Evolutionary conservation across 2,113 vertebrate species (phyloP).

Genomic region (Tyto alba): DNA sequence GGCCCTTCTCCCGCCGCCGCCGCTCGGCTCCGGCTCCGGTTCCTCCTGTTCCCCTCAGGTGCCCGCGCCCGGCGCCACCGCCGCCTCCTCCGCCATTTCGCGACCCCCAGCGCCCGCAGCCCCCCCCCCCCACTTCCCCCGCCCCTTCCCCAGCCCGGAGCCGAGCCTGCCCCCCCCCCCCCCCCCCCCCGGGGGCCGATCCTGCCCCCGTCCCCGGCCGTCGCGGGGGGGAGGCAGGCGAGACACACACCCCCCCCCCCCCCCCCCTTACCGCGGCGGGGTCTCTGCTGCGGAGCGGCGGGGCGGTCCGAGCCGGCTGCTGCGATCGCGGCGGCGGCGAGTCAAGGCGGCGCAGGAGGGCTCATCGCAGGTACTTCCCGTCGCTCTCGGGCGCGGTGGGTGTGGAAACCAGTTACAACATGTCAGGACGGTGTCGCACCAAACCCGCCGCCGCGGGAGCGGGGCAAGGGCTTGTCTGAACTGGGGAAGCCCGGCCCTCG

Average conservation of each 20-base stretch:
- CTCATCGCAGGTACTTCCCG: conserved; percentile 53
- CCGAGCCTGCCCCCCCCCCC: no score
- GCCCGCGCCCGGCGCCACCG: background rate
- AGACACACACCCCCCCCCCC: no score
- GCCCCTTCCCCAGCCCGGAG: no score
- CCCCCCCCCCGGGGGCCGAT: no score
- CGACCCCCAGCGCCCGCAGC: no score
- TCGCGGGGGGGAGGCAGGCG: background rate
- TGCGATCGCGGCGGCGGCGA: background rate
- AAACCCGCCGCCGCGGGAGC: conserved; percentile 59
- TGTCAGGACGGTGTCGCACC: conserved; percentile 65
- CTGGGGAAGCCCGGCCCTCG: conserved; percentile 68
- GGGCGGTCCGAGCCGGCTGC: background rate
- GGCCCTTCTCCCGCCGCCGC: background rate
- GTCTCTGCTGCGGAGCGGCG: background rate
- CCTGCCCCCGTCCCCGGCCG: no score
- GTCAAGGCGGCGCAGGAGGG: background rate
- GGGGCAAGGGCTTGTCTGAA: conserved; percentile 77
- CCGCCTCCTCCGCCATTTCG: background rate
- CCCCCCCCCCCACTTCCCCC: no score
- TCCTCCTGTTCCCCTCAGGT: no score
- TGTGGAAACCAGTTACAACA: conserved; percentile 83
- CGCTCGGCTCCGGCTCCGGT: no score
- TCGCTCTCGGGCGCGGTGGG: conserved; percentile 74
- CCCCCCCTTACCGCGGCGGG: no score